Evolutionary conservation across 2,888 invertebrate genomes (phyloP), one percentile per base, ranked within the genome.

Genomic region (Drymonia ruficornis): DNA sequence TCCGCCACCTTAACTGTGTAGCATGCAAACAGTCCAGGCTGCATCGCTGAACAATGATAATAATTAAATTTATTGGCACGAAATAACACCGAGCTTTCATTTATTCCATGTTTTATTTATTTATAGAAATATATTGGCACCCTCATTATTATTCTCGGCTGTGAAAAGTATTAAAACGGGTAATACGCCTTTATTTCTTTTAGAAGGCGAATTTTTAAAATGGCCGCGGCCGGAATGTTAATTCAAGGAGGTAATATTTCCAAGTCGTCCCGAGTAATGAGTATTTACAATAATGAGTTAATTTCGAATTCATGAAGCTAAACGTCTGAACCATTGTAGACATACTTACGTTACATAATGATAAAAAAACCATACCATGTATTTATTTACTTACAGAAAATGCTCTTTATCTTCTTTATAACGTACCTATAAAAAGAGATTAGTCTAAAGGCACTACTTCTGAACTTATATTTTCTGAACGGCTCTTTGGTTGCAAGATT

Each of bases 171-270:
- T 76, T 76, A 77, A 80, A 80, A 76, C 67, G 73, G 62, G 74
- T 74, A 76, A 79, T 75, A 81, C 76, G 80, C 75, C 81, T 83
- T 82, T 76, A 78, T 78, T 80, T 72, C 72, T 67, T 65, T 76
- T 76, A 73, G 74, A 75, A 78, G 68, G 71, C 65, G 65, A 73
- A 70, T 76, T 77, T 81, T 77, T 66, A 72, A 81, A 76, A 73
- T 66, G 65, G 58, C 63, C 69, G 68, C 74, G 75, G 66, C 63
- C 63, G 70, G 82, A 83, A 83, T 83, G 60, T 78, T 82, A 83
- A 83, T 81, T 78, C 71, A 57, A 46, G 53, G 56, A 16, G 28
- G 66, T 75, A 78, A 78, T 74, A 79, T 74, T 74, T 78, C 66
- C 64, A 74, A 72, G 68, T 73, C 72, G 67, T 70, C 72, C 65